Evolutionary conservation across 92 coral and sea anemone species (phyloP).

Genomic region (Muricea muricata): DNA sequence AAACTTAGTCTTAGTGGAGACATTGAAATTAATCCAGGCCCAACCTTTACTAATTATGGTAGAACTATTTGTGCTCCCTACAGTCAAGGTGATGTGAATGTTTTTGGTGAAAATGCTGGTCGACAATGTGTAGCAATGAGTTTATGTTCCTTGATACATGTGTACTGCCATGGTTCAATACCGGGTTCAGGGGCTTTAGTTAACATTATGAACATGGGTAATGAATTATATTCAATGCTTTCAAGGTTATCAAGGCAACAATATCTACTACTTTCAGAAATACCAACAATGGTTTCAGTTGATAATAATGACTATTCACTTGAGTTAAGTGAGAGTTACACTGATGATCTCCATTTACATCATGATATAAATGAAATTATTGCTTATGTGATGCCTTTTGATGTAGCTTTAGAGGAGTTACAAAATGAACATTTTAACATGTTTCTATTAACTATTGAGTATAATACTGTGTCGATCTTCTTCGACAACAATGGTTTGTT

Average conservation of each 20-base stretch:
- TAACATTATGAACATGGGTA: slow-evolving; percentile 58
- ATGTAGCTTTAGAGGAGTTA: slow-evolving; percentile 53
- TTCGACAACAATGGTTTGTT: slow-evolving; percentile 20
- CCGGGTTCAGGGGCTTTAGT: slow-evolving; percentile 39
- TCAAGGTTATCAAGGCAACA: background rate
- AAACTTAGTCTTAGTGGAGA: slow-evolving; percentile 41
- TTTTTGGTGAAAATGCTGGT: slow-evolving; percentile 68
- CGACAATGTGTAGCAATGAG: slow-evolving; percentile 70
- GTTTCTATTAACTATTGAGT: slow-evolving; percentile 50
- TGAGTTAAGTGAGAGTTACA: background rate
- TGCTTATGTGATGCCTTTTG: slow-evolving; percentile 60
- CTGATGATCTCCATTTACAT: background rate
- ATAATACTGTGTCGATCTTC: slow-evolving; percentile 51
- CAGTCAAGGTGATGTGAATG: slow-evolving; percentile 58
- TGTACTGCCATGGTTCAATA: slow-evolving; percentile 34
- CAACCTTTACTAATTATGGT: slow-evolving; percentile 35
- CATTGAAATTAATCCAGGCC: slow-evolving; percentile 43
- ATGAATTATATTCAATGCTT: slow-evolving; percentile 49
- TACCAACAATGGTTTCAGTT: background rate
- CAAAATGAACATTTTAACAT: slow-evolving; percentile 39
- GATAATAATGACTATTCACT: no score
- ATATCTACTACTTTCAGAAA: slow-evolving; percentile 11
- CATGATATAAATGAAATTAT: slow-evolving; percentile 13
- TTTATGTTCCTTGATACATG: slow-evolving; percentile 52
- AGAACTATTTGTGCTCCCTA: slow-evolving; percentile 63